phyloP scores from a whole-genome alignment of 2,797 vertebrate species.

The Acanthopagrus latus region DNA sequence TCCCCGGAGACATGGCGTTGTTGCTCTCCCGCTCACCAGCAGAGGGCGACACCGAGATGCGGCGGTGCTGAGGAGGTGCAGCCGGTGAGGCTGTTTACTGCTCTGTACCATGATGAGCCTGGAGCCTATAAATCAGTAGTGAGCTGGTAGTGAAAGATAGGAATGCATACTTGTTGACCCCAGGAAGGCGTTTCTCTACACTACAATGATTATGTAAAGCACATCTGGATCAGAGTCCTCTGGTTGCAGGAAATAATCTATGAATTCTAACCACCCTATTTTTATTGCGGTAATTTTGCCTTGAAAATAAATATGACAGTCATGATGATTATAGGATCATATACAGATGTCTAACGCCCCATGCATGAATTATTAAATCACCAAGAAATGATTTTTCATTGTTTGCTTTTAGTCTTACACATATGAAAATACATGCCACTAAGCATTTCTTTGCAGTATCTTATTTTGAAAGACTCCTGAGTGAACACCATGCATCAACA shows the following conservation, averaged over 20 bases:
- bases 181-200: constrained; percentile 1
- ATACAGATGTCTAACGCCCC: not conserved
- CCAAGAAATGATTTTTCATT: no score
- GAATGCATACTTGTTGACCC: constrained; percentile 1
- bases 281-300: not conserved
- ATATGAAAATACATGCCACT: no score
- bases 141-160: constrained; percentile 6
- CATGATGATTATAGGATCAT: not conserved
- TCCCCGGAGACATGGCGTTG: fast-evolving
- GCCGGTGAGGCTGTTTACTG: constrained; percentile 40
- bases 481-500: no score
- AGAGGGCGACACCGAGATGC: constrained; percentile 41
- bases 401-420: no score
- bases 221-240: not conserved
- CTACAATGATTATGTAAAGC: not conserved
- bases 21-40: not conserved
- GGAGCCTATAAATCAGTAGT: not conserved
- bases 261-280: not conserved
- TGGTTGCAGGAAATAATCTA: not conserved
- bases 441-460: no score
- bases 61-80: constrained; percentile 3
- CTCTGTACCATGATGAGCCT: not conserved
- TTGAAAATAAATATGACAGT: not conserved
- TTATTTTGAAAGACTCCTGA: no score
- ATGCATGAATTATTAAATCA: no score